Evolutionary conservation across 2,888 invertebrate species (phyloP), one percentile per base, ranked within the genome.

Genomic region (Asteroscopus sphinx): DNA sequence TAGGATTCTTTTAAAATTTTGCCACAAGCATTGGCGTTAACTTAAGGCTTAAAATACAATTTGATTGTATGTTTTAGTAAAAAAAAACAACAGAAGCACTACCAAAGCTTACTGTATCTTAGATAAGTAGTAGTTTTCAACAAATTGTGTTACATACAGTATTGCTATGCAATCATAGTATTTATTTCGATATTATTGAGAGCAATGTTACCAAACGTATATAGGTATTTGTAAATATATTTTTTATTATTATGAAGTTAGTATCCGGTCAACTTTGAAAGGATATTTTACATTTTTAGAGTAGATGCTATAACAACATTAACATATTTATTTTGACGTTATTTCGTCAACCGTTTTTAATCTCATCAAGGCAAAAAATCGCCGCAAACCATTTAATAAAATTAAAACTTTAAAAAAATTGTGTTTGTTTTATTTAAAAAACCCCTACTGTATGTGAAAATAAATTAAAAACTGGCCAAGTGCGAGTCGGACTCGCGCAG

Each of bases 111-210:
- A 51, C 66, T 67, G 66, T 76, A 61, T 62, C 21, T 75, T 77
- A 74, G 69, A 51, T 72, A 65, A 58, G 68, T 74, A 74, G 66
- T 68, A 21, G 39, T 60, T 61, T 70, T 73, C 60, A 77, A 75
- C 67, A 53, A 75, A 79, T 81, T 71, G 54, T 58, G 57, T 70
- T 67, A 71, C 77, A 59, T 49, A 47, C 76, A 76, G 74, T 75
- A 75, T 76, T 75, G 82, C 77, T 66, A 67, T 76, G 79, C 77
- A 76, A 78, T 80, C 58, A 59, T 69, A 72, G 68, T 76, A 72
- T 72, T 68, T 73, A 71, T 70, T 63, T 65, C 70, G 59, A 63
- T 56, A 67, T 55, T 70, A 58, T 76, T 73, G 75, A 68, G 52
- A 66, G 62, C 73, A 73, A 55, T 62, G 73, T 77, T 76, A 77